These are phyloP conservation scores for Prosapia bicincta DNA, from an alignment of 2,888 invertebrate genomes.

Conservation along the genomic window DNA sequence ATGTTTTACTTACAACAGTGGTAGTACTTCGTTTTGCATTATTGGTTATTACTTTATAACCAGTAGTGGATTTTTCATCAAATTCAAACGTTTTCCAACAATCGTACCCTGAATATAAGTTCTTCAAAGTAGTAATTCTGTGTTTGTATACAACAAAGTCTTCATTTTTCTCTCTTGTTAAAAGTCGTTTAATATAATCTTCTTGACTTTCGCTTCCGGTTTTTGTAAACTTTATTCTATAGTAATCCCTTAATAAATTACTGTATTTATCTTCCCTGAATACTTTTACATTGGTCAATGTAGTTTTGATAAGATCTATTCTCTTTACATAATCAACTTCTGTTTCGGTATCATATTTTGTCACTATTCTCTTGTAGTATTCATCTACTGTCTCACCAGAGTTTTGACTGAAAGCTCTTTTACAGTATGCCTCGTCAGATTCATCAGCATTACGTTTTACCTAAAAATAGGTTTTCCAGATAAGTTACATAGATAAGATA, in stretches of 20 bases:
- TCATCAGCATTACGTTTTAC: background rate
- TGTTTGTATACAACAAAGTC: background rate
- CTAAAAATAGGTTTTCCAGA: no score
- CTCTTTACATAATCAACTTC: background rate
- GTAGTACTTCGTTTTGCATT: background rate
- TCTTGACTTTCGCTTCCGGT: background rate
- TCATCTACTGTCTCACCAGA: background rate
- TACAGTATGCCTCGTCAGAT: no score
- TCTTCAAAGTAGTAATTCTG: background rate
- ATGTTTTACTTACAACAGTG: background rate
- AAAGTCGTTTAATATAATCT: background rate
- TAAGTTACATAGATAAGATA: no score
- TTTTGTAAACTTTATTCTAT: background rate
- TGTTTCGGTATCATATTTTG: background rate
- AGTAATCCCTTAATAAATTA: background rate
- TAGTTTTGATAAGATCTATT: no score
- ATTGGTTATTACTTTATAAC: background rate
- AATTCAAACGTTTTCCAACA: no score
- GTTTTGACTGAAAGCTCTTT: no score
- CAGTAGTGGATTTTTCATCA: no score
- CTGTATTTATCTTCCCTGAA: background rate
- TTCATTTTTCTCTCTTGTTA: background rate
- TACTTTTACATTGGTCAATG: no score
- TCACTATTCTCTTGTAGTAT: background rate
- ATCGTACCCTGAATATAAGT: background rate